Evolutionary conservation across 2,888 invertebrate species (phyloP).

Genomic region (Mesoligia furuncula): DNA sequence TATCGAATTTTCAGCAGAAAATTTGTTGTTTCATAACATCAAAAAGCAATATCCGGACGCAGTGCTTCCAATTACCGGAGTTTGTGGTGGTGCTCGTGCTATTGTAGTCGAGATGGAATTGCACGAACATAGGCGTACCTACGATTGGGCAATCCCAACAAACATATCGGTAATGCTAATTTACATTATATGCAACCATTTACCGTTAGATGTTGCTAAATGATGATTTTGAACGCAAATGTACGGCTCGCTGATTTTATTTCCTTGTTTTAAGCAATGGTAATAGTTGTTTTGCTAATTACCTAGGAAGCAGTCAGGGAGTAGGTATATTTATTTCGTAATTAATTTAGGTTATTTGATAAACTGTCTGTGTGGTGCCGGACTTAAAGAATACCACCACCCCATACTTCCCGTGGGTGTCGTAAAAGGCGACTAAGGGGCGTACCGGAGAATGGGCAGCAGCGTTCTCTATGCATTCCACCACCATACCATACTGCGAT

Average conservation of each 20-base stretch:
- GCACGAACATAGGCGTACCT: slow-evolving; percentile 53
- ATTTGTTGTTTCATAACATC: slow-evolving; percentile 72
- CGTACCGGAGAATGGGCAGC: too few species aligned
- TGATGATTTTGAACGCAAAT: slow-evolving; percentile 39
- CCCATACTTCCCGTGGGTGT: too few species aligned
- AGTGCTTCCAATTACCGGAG: slow-evolving; percentile 78
- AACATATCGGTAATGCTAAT: slow-evolving; percentile 58
- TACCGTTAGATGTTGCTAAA: slow-evolving; percentile 39
- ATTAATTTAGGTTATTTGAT: not conserved
- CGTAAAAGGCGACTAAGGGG: too few species aligned
- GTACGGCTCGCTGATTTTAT: slow-evolving; percentile 26
- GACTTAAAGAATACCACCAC: too few species aligned
- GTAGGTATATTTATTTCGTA: not conserved
- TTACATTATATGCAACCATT: slow-evolving; percentile 49
- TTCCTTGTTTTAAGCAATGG: slow-evolving; percentile 23
- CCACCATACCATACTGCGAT: too few species aligned
- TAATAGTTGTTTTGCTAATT: slow-evolving; percentile 9
- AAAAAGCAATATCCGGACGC: slow-evolving; percentile 77
- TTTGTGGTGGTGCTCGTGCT: slow-evolving; percentile 76
- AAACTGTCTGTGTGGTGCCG: too few species aligned
- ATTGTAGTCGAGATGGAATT: slow-evolving; percentile 75
- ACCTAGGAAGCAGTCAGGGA: slow-evolving; percentile 1
- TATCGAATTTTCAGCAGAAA: slow-evolving; percentile 38
- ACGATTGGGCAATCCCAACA: slow-evolving; percentile 43
- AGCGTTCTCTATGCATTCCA: too few species aligned